A percentile compares a stretch with the other conserved stretches of the same genome.
Conservation (phyloP, 2,888 invertebrate species). For the Dynastes hyllus region DNA sequence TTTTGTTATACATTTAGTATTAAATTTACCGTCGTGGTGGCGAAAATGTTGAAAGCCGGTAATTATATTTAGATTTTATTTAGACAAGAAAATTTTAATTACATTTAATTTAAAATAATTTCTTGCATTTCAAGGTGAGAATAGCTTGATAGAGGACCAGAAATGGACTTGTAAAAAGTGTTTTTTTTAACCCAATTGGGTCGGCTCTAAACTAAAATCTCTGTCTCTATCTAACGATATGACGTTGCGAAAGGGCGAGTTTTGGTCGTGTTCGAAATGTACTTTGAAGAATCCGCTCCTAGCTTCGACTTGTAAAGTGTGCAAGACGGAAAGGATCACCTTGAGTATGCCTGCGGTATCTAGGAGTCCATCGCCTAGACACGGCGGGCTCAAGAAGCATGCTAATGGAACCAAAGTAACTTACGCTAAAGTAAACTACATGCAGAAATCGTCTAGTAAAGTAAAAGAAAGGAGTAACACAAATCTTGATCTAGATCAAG, state of each 20-base stretch:
- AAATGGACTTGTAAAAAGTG: constrained; percentile 90
- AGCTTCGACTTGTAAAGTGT: constrained; percentile 81
- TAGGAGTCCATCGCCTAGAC: constrained; percentile 75
- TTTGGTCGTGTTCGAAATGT: constrained; percentile 87
- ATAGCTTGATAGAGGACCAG: constrained; percentile 65
- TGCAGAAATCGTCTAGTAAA: constrained; percentile 60
- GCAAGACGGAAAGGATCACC: constrained; percentile 76
- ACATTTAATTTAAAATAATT: neutral
- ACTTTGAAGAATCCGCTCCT: constrained; percentile 87
- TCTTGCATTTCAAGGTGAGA: constrained; percentile 42
- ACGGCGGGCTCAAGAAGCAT: constrained; percentile 57
- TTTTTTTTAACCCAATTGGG: too few species aligned
- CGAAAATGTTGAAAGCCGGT: constrained; percentile 16
- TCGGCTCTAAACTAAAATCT: constrained; percentile 85
- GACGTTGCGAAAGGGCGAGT: constrained; percentile 82
- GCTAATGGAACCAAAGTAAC: constrained; percentile 57
- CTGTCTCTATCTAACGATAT: constrained; percentile 78
- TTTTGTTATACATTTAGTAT: too few species aligned
- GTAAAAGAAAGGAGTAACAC: constrained; percentile 52
- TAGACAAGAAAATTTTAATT: neutral
- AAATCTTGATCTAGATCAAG: constrained; percentile 51
- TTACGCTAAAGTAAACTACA: constrained; percentile 62
- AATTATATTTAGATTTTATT: neutral
- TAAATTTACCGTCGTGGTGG: too few species aligned
- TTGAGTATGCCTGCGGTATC: constrained; percentile 67